phyloP scores from a whole-genome alignment of 2,888 invertebrate genomes.

The Blastobasis adustella region DNA sequence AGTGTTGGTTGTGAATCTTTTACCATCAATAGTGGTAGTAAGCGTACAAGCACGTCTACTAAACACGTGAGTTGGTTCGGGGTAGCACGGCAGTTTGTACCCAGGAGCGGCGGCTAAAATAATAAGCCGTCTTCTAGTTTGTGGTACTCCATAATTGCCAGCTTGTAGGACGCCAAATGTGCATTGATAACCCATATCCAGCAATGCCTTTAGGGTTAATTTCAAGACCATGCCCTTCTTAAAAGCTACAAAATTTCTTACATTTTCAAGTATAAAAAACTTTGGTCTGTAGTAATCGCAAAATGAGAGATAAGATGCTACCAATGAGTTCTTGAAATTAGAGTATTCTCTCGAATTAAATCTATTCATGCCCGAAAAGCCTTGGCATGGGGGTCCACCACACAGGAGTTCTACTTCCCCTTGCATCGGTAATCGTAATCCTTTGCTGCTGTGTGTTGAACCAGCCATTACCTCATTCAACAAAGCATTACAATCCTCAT shows the following conservation, averaged over 20 bases:
- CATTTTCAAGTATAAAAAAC: constrained; percentile 90
- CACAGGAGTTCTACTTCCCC: constrained; percentile 89
- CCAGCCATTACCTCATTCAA: constrained; percentile 81
- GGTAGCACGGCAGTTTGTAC: constrained; percentile 81
- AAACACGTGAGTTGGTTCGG: constrained; percentile 87
- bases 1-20: constrained; percentile 67
- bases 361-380: constrained; percentile 92
- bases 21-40: constrained; percentile 58
- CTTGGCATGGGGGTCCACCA: constrained; percentile 93
- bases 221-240: constrained; percentile 88
- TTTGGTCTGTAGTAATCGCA: constrained; percentile 90
- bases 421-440: constrained; percentile 78
- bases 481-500: constrained; percentile 87
- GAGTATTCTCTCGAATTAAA: constrained; percentile 90
- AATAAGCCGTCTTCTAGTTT: constrained; percentile 84
- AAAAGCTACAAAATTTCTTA: constrained; percentile 89
- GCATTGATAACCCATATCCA: constrained; percentile 91
- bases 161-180: constrained; percentile 91
- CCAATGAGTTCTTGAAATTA: constrained; percentile 88
- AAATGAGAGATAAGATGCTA: constrained; percentile 87
- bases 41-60: constrained; percentile 79
- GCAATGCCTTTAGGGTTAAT: constrained; percentile 81
- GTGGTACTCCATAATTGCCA: constrained; percentile 89
- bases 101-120: constrained; percentile 90
- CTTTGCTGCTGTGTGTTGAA: constrained; percentile 58